These are phyloP conservation scores for Tapera naevia DNA, from an alignment of 2,797 vertebrate species.

Conservation along the genomic window DNA sequence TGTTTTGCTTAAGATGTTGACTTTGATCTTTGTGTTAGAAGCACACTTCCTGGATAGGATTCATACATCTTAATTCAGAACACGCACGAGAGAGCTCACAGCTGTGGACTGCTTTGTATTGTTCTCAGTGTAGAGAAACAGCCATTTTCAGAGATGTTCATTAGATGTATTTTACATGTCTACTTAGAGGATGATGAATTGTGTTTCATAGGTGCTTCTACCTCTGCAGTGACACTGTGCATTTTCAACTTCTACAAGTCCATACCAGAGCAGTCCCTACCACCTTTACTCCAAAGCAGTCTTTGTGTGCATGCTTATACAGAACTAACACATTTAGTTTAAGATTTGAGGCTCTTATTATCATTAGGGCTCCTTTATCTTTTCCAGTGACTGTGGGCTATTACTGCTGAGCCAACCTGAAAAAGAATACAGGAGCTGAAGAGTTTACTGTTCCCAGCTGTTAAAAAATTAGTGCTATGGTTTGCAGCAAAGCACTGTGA, in stretches of 20 bases:
- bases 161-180: not conserved
- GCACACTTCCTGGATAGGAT: not conserved
- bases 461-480: not conserved
- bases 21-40: not conserved
- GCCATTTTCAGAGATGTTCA: not conserved
- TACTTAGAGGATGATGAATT: not conserved
- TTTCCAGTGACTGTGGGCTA: not conserved
- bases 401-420: not conserved
- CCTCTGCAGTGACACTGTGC: not conserved
- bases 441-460: constrained; percentile 3
- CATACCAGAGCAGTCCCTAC: not conserved
- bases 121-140: not conserved
- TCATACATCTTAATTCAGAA: not conserved
- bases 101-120: not conserved
- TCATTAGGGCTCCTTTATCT: not conserved
- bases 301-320: not conserved
- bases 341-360: not conserved
- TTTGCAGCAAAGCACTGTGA: not conserved
- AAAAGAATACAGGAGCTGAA: not conserved
- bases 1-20: not conserved
- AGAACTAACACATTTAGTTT: not conserved
- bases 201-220: not conserved
- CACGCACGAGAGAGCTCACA: not conserved
- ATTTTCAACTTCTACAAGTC: not conserved
- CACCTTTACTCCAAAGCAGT: not conserved